phyloP scores from a whole-genome alignment of 2,113 vertebrate genomes.

The Corythaixoides concolor region DNA sequence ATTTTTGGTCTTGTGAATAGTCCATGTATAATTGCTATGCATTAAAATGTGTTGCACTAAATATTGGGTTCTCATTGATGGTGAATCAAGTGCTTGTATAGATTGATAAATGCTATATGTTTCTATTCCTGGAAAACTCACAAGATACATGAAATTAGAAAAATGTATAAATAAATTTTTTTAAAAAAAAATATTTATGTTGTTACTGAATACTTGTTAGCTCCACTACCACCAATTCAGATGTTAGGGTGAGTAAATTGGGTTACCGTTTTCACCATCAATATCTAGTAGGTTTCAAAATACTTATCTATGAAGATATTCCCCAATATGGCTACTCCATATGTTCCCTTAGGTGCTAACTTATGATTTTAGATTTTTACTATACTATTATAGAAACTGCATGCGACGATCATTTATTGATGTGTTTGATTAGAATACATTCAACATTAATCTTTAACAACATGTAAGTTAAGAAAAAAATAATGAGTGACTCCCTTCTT shows the following conservation, averaged over 20 bases:
- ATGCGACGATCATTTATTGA: not conserved
- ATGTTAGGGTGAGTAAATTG: not conserved
- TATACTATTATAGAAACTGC: not conserved
- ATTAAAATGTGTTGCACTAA: not conserved
- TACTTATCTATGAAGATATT: not conserved
- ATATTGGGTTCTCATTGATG: not conserved
- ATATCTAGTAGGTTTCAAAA: slow-evolving; percentile 2
- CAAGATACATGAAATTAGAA: not conserved
- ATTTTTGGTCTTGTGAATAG: not conserved
- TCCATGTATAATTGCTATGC: not conserved
- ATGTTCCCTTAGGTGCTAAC: not conserved
- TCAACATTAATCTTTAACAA: not conserved
- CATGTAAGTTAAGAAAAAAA: not conserved
- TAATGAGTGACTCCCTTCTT: not conserved
- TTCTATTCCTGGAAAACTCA: not conserved
- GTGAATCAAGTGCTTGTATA: not conserved
- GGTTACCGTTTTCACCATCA: not conserved
- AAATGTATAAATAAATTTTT: not conserved
- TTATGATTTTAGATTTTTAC: not conserved
- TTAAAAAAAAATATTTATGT: not conserved
- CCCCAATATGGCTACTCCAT: not conserved
- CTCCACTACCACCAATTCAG: not conserved
- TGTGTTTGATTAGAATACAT: not conserved
- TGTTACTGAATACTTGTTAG: not conserved
- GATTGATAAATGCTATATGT: not conserved